Evolutionary conservation across 2,888 invertebrate species (phyloP).

Genomic region (Lampropteryx suffumata): DNA sequence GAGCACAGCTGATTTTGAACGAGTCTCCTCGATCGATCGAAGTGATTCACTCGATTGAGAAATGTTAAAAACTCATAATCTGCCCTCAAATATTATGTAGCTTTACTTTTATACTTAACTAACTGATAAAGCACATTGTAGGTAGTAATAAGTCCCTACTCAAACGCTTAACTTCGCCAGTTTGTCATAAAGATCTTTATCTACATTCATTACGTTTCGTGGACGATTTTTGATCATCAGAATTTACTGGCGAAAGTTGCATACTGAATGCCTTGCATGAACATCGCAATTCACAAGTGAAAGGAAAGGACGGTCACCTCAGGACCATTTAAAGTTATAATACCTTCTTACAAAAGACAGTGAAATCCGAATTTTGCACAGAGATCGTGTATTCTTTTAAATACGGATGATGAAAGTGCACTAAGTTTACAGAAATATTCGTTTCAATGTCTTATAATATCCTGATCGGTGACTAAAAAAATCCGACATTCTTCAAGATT

Average conservation of each 20-base stretch:
- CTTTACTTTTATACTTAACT: too few relatives aligned
- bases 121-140: too few relatives aligned
- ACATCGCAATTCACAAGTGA: constrained; percentile 14
- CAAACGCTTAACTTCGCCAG: neutral
- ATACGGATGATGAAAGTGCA: constrained; percentile 12
- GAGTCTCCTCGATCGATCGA: too few relatives aligned
- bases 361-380: constrained; percentile 9
- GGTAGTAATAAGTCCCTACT: neutral
- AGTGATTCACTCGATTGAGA: too few relatives aligned
- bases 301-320: constrained; percentile 12
- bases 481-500: constrained; percentile 18
- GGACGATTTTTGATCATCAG: neutral
- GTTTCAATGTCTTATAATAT: neutral
- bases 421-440: neutral
- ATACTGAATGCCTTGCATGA: constrained; percentile 9
- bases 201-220: neutral
- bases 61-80: too few relatives aligned
- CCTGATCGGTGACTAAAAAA: constrained; percentile 2
- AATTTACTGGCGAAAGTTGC: constrained; percentile 19
- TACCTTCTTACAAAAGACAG: constrained; percentile 10
- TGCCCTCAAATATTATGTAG: too few relatives aligned
- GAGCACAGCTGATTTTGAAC: too few relatives aligned
- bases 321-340: constrained; percentile 15
- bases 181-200: neutral
- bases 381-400: neutral